Conservation (phyloP, 2,888 invertebrate genomes). For the Nycteola revayana region DNA sequence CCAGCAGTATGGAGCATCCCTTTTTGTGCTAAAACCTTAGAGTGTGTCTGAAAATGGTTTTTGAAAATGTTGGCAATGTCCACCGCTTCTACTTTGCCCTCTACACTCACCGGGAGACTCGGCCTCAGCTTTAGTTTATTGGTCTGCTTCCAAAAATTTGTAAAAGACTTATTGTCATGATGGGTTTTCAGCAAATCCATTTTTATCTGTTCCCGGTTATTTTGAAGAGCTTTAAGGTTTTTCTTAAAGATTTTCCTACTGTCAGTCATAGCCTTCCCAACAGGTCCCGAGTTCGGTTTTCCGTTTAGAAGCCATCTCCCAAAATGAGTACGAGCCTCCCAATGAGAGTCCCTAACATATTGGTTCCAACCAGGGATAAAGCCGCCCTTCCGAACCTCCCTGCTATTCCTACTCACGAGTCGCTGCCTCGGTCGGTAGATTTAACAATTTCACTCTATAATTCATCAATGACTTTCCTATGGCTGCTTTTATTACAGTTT, state of each 20-base stretch:
- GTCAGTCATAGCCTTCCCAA: constrained; percentile 1
- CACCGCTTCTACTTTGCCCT: constrained; percentile 1
- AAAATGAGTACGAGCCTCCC: too few relatives aligned
- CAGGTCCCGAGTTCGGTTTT: background rate
- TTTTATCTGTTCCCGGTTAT: background rate
- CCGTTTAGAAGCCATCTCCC: background rate
- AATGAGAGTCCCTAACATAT: too few relatives aligned
- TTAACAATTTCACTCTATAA: constrained; percentile 2
- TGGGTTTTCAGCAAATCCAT: constrained; percentile 2
- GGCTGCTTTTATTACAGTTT: background rate
- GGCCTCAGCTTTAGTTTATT: constrained; percentile 1
- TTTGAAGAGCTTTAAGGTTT: constrained; percentile 2
- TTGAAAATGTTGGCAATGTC: constrained; percentile 1
- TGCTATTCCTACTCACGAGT: too few relatives aligned
- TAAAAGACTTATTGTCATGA: constrained; percentile 1
- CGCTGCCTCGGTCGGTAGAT: background rate
- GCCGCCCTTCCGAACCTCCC: background rate
- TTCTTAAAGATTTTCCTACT: constrained; percentile 2
- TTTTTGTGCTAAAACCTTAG: background rate
- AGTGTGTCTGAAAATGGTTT: background rate
- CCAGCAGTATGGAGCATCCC: background rate
- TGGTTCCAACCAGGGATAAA: background rate
- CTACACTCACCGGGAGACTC: constrained; percentile 5
- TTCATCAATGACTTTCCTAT: background rate
- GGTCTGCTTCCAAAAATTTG: constrained; percentile 1